These are phyloP conservation scores for Montipora cactus DNA, from an alignment of 64 coral and sea anemone species.

Conservation along the genomic window DNA sequence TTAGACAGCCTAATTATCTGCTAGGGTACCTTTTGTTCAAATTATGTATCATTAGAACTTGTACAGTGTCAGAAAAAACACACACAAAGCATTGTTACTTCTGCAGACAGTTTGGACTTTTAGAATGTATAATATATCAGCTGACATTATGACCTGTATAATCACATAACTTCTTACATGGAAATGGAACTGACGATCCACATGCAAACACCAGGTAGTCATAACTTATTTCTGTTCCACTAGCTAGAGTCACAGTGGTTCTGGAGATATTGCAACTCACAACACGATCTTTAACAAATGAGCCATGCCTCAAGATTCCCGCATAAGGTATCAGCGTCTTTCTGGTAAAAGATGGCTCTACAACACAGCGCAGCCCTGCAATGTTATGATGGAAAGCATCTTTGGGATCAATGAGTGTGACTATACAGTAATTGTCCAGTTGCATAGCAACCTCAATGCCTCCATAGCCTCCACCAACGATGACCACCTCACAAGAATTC, in stretches of 20 bases:
- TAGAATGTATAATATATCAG: no score
- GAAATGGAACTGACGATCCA: conserved; percentile 93
- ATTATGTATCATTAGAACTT: no score
- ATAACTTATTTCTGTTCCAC: conserved; percentile 78
- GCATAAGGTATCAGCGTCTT: conserved; percentile 91
- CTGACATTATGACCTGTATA: no score
- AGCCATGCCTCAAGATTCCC: conserved; percentile 61
- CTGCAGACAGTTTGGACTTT: no score
- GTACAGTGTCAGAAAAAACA: no score
- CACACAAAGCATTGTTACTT: no score
- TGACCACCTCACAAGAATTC: conserved; percentile 76
- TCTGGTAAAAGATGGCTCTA: conserved; percentile 74
- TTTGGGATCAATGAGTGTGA: conserved; percentile 88
- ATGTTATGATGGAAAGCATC: conserved; percentile 83
- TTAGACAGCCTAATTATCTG: no score
- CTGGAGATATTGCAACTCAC: conserved; percentile 76
- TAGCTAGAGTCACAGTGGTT: conserved; percentile 69
- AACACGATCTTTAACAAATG: conserved; percentile 79
- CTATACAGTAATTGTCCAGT: conserved; percentile 90
- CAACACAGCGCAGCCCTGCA: conserved; percentile 64
- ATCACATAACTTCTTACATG: conserved; percentile 56
- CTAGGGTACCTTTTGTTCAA: no score
- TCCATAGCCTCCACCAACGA: conserved; percentile 90
- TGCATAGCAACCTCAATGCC: conserved; percentile 62
- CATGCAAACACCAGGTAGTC: conserved; percentile 93